Conservation (phyloP, 2,888 invertebrate genomes). For the Stomorhina lunata region DNA sequence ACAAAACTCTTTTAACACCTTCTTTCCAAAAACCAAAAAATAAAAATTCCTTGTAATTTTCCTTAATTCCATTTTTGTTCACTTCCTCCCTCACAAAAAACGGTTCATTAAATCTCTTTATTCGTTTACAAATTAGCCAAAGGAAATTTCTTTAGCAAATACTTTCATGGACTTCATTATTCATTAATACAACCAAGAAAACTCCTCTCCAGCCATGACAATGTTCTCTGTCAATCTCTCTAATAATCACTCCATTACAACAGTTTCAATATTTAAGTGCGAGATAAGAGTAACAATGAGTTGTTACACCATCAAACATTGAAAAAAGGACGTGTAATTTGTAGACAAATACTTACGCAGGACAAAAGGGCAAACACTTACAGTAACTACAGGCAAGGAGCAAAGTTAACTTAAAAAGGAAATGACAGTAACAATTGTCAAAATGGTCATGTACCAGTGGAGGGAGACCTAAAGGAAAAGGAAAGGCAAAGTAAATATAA, state of each 20-base stretch:
- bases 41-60: neutral
- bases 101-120: constrained; percentile 62
- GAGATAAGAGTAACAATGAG: constrained; percentile 43
- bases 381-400: neutral
- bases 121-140: constrained; percentile 56
- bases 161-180: constrained; percentile 15
- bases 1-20: too few relatives aligned
- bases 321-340: constrained; percentile 54
- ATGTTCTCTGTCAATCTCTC: too few relatives aligned
- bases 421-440: constrained; percentile 63
- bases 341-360: constrained; percentile 54
- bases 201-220: too few relatives aligned
- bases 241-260: constrained; percentile 62
- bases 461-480: neutral
- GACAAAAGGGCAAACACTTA: constrained; percentile 28
- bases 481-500: neutral
- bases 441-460: constrained; percentile 57
- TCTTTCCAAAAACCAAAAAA: neutral
- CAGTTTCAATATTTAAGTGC: constrained; percentile 52
- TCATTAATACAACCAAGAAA: constrained; percentile 13
- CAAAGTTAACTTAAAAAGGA: constrained; percentile 48
- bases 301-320: neutral
- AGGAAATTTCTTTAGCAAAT: constrained; percentile 49
- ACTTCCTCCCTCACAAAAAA: constrained; percentile 43
- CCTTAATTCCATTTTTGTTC: constrained; percentile 1